phyloP scores from a whole-genome alignment of 2,888 invertebrate genomes.

The Deilephila elpenor region DNA sequence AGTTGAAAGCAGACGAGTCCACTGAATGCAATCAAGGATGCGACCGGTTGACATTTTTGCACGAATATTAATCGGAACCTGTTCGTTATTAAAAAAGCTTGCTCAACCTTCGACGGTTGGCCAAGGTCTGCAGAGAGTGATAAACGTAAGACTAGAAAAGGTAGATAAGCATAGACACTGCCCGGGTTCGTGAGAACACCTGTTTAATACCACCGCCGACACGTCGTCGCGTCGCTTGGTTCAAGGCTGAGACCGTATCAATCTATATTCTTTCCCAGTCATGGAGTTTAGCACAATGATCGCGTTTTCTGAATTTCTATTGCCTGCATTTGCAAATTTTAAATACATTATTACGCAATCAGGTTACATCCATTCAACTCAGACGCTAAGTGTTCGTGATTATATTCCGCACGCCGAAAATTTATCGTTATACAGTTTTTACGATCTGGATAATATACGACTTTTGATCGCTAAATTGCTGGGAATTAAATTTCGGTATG shows the following conservation, averaged over 20 bases:
- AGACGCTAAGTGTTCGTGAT: conserved; percentile 8
- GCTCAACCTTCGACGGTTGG: conserved; percentile 10
- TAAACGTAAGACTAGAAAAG: conserved; percentile 9
- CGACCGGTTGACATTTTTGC: conserved; percentile 21
- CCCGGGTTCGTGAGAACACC: conserved; percentile 23
- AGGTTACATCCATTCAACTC: conserved; percentile 16
- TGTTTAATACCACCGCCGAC: conserved; percentile 22
- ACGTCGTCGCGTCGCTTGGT: conserved; percentile 14
- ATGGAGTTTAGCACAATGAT: conserved; percentile 26
- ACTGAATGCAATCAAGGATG: conserved; percentile 21
- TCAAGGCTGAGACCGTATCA: conserved; percentile 26
- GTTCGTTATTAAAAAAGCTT: conserved; percentile 25
- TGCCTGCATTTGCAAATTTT: conserved; percentile 11
- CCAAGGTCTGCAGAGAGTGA: neutral
- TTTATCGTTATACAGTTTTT: neutral
- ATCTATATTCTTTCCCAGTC: conserved; percentile 29
- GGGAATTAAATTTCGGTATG: neutral
- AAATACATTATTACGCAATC: conserved; percentile 13
- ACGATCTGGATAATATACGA: neutral
- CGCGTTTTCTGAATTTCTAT: conserved; percentile 29
- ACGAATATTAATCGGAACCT: conserved; percentile 28
- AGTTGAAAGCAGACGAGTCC: conserved; percentile 12
- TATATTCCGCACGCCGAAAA: neutral
- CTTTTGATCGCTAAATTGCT: neutral
- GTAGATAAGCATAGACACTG: neutral